Conservation (phyloP, 2,797 vertebrate species). For the Taenioides sp. region DNA sequence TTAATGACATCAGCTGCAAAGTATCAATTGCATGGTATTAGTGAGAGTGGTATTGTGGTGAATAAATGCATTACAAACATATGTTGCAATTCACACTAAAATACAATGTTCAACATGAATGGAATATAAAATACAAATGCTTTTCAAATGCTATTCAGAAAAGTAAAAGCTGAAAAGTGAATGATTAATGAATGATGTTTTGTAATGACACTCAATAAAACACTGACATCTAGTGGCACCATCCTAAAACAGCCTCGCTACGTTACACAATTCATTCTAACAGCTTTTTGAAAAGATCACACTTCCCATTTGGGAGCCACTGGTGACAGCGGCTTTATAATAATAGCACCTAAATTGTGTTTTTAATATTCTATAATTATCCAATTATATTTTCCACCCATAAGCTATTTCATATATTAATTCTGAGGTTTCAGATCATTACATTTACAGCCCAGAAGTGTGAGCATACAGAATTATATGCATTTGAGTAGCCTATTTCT, state of each 20-base stretch:
- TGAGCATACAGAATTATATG: not conserved
- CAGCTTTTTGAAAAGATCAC: not conserved
- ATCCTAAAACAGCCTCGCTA: not conserved
- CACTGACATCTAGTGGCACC: constrained; percentile 59
- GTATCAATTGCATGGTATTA: too few species aligned
- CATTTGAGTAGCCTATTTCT: too few species aligned
- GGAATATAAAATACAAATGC: too few species aligned
- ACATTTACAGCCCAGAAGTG: not conserved
- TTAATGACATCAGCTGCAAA: too few species aligned
- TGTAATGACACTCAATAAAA: constrained; percentile 34
- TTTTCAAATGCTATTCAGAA: too few species aligned
- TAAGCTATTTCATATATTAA: not conserved
- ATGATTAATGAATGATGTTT: not conserved
- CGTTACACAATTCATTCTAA: not conserved
- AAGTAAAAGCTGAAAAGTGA: not conserved
- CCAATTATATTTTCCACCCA: too few species aligned
- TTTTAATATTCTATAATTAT: too few species aligned
- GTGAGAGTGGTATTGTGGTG: too few species aligned
- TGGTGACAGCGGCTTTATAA: not conserved
- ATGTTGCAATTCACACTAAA: too few species aligned
- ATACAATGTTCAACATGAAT: too few species aligned
- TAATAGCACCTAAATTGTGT: not conserved
- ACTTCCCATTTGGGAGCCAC: not conserved
- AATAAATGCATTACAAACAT: too few species aligned
- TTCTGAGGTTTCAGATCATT: not conserved